Evolutionary conservation across 2,888 invertebrate species (phyloP), one percentile per base, ranked within the genome.

Genomic region (Drepana falcataria): DNA sequence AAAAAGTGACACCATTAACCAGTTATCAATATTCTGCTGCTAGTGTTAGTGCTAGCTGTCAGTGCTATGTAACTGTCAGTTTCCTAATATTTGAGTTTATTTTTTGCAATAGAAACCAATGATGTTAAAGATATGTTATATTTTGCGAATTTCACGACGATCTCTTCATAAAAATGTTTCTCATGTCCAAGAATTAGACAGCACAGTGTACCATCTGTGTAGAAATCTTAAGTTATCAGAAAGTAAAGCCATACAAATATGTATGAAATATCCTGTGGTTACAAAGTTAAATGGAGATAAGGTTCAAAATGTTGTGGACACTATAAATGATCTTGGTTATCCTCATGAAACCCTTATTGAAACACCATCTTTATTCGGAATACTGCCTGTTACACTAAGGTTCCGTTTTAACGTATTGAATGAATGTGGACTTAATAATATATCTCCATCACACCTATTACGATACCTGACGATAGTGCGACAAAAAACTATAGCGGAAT

Each of bases 381-480:
- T 84, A 48, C 61, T 84, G 53, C 90, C 91, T 35, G 58, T 84
- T 3, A 91, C 89, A 35, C 60, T 91, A 48, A 84, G 76, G 66
- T 83, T 77, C 64, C 74, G 91, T 47, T 77, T 72, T 55, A 72
- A 73, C 69, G 85, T 90, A n/a, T 70, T 91, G 48, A 55, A 73
- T 54, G 91, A 91, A 79, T 89, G 90, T 77, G 91, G 90, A 3
- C 60, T 91, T 47, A 54, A 63, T 55, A 65, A 77, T 44, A 60
- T 91, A 51, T 60, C 75, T 1, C 64, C 79, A 21, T 53, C 56
- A 2, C 59, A 75, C 59, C 51, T 91, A 56, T 53, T 75, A 48
- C 66, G 77, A 55, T 89, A 87, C 68, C 73, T 91, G 44, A 60
- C 71, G 49, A 55, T 88, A 55, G 58, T 89, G 3, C 87, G 77